phyloP scores from a whole-genome alignment of 2,113 vertebrate species.

The Chaetodon auriga region DNA sequence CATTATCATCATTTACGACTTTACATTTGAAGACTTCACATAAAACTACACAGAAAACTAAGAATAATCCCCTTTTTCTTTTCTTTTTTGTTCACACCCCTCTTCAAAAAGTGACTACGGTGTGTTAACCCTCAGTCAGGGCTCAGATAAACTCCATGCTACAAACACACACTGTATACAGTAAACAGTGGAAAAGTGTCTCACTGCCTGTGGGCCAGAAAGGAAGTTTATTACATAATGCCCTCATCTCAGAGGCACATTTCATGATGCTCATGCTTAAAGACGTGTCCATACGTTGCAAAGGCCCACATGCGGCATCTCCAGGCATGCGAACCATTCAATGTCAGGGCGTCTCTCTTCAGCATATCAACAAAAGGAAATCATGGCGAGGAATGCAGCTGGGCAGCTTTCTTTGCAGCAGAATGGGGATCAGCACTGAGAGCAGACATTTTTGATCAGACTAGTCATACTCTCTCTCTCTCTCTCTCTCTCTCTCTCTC shows the following conservation, averaged over 20 bases:
- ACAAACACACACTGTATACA: conserved; percentile 38
- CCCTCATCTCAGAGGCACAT: not conserved
- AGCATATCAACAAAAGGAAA: conserved; percentile 50
- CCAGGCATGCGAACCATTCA: conserved; percentile 13
- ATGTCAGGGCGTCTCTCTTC: conserved; percentile 60
- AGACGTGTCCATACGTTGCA: not conserved
- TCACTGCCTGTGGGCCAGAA: not conserved
- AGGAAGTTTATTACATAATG: not conserved
- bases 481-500: not conserved
- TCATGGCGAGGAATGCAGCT: conserved; percentile 75
- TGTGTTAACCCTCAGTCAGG: not conserved
- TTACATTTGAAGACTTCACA: not conserved
- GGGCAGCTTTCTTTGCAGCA: conserved; percentile 52
- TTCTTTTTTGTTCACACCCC: not conserved
- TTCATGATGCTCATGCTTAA: not conserved
- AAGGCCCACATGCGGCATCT: not conserved
- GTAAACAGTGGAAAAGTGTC: conserved; percentile 42
- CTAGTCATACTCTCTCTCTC: conserved; percentile 7
- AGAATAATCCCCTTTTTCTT: too few relatives aligned
- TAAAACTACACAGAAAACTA: not conserved
- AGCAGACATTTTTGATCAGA: conserved; percentile 54
- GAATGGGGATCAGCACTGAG: conserved; percentile 42
- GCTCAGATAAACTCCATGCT: not conserved
- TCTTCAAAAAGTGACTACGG: not conserved
- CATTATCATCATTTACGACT: too few relatives aligned